These are phyloP conservation scores for Austrofundulus limnaeus DNA, from an alignment of 2,113 vertebrate genomes.

Conservation along the genomic window DNA sequence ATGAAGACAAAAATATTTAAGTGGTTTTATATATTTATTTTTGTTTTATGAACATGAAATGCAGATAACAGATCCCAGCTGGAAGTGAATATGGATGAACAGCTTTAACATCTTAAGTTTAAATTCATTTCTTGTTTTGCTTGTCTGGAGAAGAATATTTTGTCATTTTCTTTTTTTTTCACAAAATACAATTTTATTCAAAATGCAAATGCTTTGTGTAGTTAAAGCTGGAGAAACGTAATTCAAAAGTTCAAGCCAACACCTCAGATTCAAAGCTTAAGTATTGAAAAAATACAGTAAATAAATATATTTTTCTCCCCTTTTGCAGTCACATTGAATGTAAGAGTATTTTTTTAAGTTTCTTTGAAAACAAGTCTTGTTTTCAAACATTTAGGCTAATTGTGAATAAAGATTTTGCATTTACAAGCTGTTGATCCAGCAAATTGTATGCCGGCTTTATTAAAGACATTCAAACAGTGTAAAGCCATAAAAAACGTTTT, in stretches of 20 bases:
- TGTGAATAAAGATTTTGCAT: no score
- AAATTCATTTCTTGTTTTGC: conserved; percentile 6
- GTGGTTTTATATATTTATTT: conserved; percentile 1
- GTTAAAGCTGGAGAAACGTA: no score
- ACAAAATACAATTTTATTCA: neutral
- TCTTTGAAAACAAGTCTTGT: no score
- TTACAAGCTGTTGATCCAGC: no score
- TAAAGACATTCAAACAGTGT: no score
- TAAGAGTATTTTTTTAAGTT: conserved; percentile 9
- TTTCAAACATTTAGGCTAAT: no score
- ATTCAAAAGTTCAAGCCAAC: no score
- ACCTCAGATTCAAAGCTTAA: no score
- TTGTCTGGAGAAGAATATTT: conserved; percentile 9
- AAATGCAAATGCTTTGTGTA: neutral
- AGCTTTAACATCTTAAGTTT: neutral
- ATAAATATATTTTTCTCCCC: neutral
- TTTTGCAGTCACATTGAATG: conserved; percentile 13
- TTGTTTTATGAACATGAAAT: conserved; percentile 3
- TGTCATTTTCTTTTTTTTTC: conserved; percentile 11
- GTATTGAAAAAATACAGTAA: neutral
- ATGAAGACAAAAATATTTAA: conserved; percentile 11
- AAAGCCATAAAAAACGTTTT: no score
- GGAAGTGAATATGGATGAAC: neutral
- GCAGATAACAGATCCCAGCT: neutral
- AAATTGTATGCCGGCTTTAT: no score